Evolutionary conservation across 2,797 vertebrate species (phyloP), one percentile per base, ranked within the genome.

Genomic region (Paratrypauchen microcephalus): DNA sequence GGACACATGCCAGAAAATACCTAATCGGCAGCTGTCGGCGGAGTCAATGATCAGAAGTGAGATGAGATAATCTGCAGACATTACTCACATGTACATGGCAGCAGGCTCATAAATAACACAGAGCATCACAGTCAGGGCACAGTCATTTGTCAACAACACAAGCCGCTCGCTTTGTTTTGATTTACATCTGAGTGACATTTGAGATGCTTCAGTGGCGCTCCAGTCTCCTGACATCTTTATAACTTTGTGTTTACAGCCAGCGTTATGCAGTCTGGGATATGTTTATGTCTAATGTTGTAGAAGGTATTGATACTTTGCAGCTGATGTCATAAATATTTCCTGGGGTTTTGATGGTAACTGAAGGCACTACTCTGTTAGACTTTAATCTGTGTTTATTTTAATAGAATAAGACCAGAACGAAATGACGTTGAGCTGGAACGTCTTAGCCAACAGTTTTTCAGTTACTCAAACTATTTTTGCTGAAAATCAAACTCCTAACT

Each of bases 21-120:
- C 79, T 82, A 77, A 88, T 84, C 71, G 83, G 36, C 75, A 79
- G 1, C 30, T 71, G 76, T 82, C 77, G 68, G 63, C 78, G 66
- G 63, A 18, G 69, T 68, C 79, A 86, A 86, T 78, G 75, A 86
- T 74, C 54, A 32, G 48, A 72, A 68, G 54, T 52, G 60, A 58
- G 48, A 77, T 66, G 75, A 68, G 50, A 70, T 66, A 66, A 78
- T 76, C 67, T 66, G 68, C 48, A 48, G 68, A 62, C 30, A 68
- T 57, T 47, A 28, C 63, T 63, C 57, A 12, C 11, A 16, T 32
- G 68, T 54, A 18, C 56, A 73, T 56, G 26, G 56, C 79, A 63
- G 69, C 2, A 28, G 69, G 7, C 68, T 75, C 61, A 78, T 70
- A 68, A 79, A 87, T 77, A 78, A 83, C 81, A 71, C 59, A 23